Percentiles rank a stretch among this genome's conserved stretches.
phyloP scores from a whole-genome alignment of 2,113 vertebrate genomes.

The Fregata magnificens region DNA sequence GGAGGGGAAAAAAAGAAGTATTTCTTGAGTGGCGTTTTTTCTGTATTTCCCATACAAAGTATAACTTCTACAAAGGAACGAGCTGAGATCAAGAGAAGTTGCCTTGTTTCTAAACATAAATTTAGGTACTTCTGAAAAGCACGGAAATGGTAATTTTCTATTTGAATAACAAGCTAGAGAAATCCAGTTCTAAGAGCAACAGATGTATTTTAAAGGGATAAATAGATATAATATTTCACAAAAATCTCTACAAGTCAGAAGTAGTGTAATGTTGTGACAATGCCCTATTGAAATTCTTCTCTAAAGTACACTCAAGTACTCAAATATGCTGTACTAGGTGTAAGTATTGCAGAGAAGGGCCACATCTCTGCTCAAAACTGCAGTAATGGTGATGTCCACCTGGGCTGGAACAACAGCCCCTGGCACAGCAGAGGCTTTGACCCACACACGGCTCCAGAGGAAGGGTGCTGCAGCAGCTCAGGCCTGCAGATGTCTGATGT shows the following conservation, averaged over 20 bases:
- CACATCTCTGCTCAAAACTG: background rate
- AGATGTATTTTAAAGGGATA: background rate
- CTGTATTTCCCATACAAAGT: background rate
- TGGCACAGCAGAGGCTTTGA: background rate
- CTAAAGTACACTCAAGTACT: background rate
- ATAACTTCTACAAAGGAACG: background rate
- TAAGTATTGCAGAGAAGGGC: background rate
- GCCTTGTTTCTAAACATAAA: background rate
- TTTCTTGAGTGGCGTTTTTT: background rate
- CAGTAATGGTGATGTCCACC: accelerated
- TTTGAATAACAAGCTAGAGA: background rate
- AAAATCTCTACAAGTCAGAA: background rate
- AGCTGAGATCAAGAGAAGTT: background rate
- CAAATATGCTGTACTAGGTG: background rate
- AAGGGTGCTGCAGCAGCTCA: background rate
- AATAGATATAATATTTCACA: background rate
- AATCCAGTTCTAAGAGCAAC: background rate
- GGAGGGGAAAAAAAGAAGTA: background rate
- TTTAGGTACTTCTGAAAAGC: background rate
- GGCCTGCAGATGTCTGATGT: accelerated
- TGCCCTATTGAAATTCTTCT: background rate
- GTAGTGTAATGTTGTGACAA: background rate
- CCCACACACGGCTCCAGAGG: background rate
- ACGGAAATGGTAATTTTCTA: background rate
- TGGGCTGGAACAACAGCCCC: background rate